phyloP scores from a whole-genome alignment of 1,140 invertebrate genomes.

The Megalonaias nervosa region DNA sequence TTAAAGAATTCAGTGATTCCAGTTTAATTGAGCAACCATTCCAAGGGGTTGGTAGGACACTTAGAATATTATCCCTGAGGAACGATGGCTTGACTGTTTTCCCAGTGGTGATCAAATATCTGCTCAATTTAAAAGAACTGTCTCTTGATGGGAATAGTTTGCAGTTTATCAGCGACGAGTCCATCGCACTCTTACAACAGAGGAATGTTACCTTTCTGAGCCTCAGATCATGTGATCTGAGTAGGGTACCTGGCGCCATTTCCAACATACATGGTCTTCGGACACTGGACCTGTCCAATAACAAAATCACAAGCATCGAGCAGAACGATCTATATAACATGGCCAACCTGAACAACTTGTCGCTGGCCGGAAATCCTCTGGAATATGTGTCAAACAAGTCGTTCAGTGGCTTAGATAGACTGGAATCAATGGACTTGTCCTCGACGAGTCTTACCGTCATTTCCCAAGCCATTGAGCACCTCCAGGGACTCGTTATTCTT shows the following conservation, averaged over 20 bases:
- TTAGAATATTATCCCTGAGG: constrained; percentile 17
- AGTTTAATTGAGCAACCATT: constrained; percentile 28
- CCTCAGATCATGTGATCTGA: constrained; percentile 21
- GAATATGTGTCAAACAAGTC: constrained; percentile 29
- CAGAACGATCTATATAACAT: constrained; percentile 25
- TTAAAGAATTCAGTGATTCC: constrained; percentile 14
- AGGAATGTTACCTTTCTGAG: constrained; percentile 17
- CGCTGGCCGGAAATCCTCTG: constrained; percentile 17
- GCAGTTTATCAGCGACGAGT: constrained; percentile 30
- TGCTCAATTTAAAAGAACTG: constrained; percentile 2
- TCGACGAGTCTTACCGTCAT: constrained; percentile 12
- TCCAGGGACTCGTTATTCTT: not conserved
- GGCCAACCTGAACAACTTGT: constrained; percentile 2
- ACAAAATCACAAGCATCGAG: constrained; percentile 32
- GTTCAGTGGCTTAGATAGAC: constrained; percentile 10
- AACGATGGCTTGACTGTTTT: constrained; percentile 29
- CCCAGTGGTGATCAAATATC: constrained; percentile 26
- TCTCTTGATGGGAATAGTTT: constrained; percentile 23
- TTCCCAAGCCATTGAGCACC: constrained; percentile 20
- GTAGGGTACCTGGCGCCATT: constrained; percentile 29
- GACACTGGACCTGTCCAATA: constrained; percentile 20
- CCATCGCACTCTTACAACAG: constrained; percentile 13
- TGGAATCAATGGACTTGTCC: not conserved
- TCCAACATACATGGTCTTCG: constrained; percentile 9
- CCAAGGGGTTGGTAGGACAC: not conserved